A percentile compares a stretch with the other conserved stretches of the same genome.
Evolutionary conservation across 1,140 invertebrate genomes (phyloP).

Genomic region (Anthonomus grandis): DNA sequence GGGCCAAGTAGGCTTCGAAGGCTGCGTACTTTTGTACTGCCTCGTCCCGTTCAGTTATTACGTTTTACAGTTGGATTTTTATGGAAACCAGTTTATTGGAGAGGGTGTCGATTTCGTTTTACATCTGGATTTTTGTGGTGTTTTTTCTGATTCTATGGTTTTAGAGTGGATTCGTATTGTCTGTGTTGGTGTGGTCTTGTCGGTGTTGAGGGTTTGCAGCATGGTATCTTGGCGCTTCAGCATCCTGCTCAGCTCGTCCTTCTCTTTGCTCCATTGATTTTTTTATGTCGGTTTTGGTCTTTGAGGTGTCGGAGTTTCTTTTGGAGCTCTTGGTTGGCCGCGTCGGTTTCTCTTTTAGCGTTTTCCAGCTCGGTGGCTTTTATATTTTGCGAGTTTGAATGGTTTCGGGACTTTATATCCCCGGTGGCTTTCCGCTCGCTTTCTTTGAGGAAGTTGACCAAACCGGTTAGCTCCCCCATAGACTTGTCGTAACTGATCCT

Average conservation of each 20-base stretch:
- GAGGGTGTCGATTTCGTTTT: conserved; percentile 11
- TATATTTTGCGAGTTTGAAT: conserved; percentile 17
- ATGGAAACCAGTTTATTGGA: conserved; percentile 7
- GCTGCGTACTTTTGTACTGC: conserved; percentile 23
- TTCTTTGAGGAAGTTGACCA: conserved; percentile 30
- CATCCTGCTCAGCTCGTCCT: conserved; percentile 39
- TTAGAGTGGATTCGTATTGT: conserved; percentile 39
- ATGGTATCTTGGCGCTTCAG: conserved; percentile 37
- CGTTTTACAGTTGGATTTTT: conserved; percentile 9
- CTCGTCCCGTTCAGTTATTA: conserved; percentile 15
- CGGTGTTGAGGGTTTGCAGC: conserved; percentile 37
- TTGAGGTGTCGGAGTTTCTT: conserved; percentile 31
- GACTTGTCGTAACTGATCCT: conserved; percentile 29
- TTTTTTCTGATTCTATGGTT: conserved; percentile 20
- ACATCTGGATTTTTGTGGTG: conserved; percentile 18
- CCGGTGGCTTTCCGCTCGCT: conserved; percentile 29
- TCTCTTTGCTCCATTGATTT: conserved; percentile 38
- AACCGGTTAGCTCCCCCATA: conserved; percentile 29
- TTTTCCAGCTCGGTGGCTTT: conserved; percentile 32
- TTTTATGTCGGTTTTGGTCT: conserved; percentile 33
- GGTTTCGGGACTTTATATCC: conserved; percentile 27
- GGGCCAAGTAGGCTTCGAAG: conserved; percentile 23
- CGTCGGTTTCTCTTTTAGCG: conserved; percentile 27
- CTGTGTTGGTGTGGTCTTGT: no score
- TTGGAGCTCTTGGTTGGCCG: conserved; percentile 24